Evolutionary conservation across 2,797 vertebrate species (phyloP).

Genomic region (Parauchenoglanis ngamensis): DNA sequence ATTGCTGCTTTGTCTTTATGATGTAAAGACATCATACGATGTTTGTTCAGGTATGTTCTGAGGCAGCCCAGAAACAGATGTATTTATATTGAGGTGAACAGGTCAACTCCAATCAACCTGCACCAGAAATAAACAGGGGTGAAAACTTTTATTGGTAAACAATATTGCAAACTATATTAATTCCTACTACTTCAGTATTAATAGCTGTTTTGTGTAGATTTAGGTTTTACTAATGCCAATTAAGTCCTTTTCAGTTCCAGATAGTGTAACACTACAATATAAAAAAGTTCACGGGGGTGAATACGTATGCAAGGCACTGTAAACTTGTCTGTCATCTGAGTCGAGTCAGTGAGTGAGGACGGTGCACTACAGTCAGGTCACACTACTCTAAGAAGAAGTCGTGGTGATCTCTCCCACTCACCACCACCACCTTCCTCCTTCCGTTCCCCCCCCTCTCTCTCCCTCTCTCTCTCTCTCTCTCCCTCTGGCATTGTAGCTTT

Average conservation of each 20-base stretch:
- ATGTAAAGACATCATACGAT: background rate
- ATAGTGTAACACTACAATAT: background rate
- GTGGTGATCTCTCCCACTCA: conserved; percentile 2
- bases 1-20: background rate
- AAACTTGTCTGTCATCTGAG: background rate
- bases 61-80: background rate
- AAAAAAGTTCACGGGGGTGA: background rate
- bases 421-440: background rate
- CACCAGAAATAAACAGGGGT: background rate
- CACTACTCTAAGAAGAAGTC: conserved; percentile 25
- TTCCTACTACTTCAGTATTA: background rate
- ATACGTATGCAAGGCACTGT: background rate
- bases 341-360: conserved; percentile 22
- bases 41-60: background rate
- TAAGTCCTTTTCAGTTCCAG: background rate
- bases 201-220: background rate
- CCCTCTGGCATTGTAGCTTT: conserved; percentile 42
- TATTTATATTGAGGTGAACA: background rate
- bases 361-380: conserved; percentile 29
- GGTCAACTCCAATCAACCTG: background rate
- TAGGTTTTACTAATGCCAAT: background rate
- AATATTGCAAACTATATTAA: background rate
- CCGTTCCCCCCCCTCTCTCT: background rate
- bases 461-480: background rate
- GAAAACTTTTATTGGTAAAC: background rate